A percentile compares a stretch with the other conserved stretches of the same genome.
phyloP scores from a whole-genome alignment of 2,113 vertebrate species.

The Ancistrus triradiatus region DNA sequence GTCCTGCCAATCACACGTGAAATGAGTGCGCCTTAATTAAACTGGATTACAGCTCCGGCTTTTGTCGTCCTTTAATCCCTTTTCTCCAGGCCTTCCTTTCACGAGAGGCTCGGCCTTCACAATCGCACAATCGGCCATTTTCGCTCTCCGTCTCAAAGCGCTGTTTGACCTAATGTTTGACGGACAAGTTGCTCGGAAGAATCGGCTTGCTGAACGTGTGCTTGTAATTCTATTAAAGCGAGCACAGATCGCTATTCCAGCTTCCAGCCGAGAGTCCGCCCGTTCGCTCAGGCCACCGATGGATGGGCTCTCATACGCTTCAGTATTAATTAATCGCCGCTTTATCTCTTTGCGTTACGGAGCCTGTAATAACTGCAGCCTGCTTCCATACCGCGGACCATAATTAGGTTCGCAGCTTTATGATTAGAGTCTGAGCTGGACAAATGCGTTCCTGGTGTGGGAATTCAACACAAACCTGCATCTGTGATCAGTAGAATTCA shows the following conservation, averaged over 20 bases:
- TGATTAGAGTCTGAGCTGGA: too few relatives aligned
- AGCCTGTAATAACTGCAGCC: too few relatives aligned
- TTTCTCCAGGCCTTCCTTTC: constrained; percentile 55
- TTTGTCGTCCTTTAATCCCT: constrained; percentile 56
- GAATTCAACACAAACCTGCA: too few relatives aligned
- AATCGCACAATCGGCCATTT: constrained; percentile 3
- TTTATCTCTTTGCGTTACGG: too few relatives aligned
- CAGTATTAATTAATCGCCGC: too few relatives aligned
- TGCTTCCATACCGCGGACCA: too few relatives aligned
- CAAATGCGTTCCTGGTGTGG: too few relatives aligned
- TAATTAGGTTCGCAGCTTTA: too few relatives aligned
- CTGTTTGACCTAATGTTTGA: constrained; percentile 75
- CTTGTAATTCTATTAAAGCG: constrained; percentile 69
- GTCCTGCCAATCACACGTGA: constrained; percentile 66
- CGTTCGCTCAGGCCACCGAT: background rate
- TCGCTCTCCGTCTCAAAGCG: constrained; percentile 47
- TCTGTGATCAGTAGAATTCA: too few relatives aligned
- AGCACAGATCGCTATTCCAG: constrained; percentile 50
- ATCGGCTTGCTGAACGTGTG: constrained; percentile 64
- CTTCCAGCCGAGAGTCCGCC: background rate
- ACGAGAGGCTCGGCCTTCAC: constrained; percentile 28
- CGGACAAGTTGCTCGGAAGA: constrained; percentile 68
- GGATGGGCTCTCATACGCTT: too few relatives aligned
- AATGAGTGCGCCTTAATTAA: constrained; percentile 62
- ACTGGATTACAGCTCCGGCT: constrained; percentile 63